Conservation (phyloP, 2,797 vertebrate genomes). For the Cynodonichthys magdalenae region DNA sequence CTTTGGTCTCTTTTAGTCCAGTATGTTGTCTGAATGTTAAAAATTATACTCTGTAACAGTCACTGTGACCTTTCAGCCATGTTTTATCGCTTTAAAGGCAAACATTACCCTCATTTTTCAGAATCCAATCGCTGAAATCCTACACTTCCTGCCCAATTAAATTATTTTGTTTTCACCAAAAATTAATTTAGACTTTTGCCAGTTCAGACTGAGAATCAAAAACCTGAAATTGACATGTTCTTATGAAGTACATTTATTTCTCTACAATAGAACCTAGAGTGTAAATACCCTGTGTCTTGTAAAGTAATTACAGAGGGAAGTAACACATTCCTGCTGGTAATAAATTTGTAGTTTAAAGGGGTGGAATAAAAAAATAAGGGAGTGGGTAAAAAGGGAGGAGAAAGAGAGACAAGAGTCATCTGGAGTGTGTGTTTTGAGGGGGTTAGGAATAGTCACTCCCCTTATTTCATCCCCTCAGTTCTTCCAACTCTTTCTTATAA, state of each 20-base stretch:
- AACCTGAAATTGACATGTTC: constrained; percentile 13
- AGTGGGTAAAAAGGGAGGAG: constrained; percentile 27
- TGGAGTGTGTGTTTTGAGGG: constrained; percentile 35
- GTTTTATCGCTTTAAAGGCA: constrained; percentile 3
- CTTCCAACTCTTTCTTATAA: constrained; percentile 65
- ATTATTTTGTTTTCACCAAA: not conserved
- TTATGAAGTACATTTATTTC: constrained; percentile 1
- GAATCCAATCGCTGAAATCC: constrained; percentile 3
- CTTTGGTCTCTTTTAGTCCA: constrained; percentile 59
- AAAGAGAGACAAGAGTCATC: constrained; percentile 70
- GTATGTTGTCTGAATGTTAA: constrained; percentile 36
- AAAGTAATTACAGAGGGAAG: constrained; percentile 66
- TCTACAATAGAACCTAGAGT: constrained; percentile 33
- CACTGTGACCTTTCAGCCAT: constrained; percentile 30
- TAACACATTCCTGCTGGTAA: constrained; percentile 68
- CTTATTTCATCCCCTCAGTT: constrained; percentile 50
- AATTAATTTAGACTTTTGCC: too few species aligned
- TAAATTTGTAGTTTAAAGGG: constrained; percentile 61
- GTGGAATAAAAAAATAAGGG: constrained; percentile 59
- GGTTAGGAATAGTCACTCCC: constrained; percentile 55
- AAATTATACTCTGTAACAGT: constrained; percentile 35
- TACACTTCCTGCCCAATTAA: constrained; percentile 5
- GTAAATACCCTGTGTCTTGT: constrained; percentile 56
- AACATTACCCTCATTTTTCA: constrained; percentile 6
- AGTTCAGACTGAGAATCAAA: not conserved